phyloP scores from a whole-genome alignment of 2,113 vertebrate genomes.

The Pteruthius melanotis region DNA sequence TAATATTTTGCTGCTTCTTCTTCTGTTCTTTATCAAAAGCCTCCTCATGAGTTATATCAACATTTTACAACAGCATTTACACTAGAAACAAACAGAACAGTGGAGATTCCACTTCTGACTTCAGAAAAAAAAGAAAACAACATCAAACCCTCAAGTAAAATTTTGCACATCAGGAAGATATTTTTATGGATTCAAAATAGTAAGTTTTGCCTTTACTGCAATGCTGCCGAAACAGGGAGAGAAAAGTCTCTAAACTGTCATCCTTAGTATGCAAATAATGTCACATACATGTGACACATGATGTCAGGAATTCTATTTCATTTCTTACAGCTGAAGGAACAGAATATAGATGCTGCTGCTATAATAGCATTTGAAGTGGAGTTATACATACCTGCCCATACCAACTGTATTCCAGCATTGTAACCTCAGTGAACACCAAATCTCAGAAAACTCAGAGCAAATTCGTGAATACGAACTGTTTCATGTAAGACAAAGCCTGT shows the following conservation, averaged over 20 bases:
- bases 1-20: background rate
- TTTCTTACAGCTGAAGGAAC: conserved; percentile 52
- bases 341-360: background rate
- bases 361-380: conserved; percentile 30
- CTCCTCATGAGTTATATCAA: background rate
- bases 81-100: background rate
- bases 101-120: background rate
- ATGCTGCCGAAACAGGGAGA: background rate
- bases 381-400: conserved; percentile 91
- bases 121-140: background rate
- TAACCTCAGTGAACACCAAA: conserved; percentile 58
- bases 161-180: background rate
- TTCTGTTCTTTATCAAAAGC: background rate
- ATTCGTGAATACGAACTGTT: conserved; percentile 48
- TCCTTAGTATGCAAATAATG: conserved; percentile 16
- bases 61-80: background rate
- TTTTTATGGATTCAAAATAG: background rate
- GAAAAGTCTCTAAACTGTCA: background rate
- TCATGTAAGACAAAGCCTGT: conserved; percentile 66
- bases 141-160: background rate
- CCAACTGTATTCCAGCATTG: conserved; percentile 98
- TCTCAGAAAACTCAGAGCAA: conserved; percentile 58
- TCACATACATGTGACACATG: conserved; percentile 36
- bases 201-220: background rate
- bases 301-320: conserved; percentile 57